Conservation (phyloP, 2,113 vertebrate genomes). For the Cricetomys ansorgei region DNA sequence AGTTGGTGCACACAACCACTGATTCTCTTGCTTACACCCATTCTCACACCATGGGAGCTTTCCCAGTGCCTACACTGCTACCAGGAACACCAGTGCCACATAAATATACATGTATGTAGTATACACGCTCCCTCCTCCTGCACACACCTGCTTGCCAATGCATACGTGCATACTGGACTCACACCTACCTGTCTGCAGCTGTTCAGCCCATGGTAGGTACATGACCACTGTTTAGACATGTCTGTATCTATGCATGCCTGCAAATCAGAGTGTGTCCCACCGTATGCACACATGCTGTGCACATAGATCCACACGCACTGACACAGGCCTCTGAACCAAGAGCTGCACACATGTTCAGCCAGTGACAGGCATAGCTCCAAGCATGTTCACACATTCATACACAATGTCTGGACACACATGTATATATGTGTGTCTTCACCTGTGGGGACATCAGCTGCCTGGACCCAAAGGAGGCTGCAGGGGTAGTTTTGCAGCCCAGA, state of each 20-base stretch:
- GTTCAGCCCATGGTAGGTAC: not conserved
- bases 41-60: not conserved
- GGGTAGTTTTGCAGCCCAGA: not conserved
- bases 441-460: not conserved
- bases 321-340: not conserved
- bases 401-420: not conserved
- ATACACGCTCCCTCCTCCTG: fast-evolving
- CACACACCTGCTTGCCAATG: not conserved
- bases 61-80: not conserved
- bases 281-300: not conserved
- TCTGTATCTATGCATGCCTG: not conserved
- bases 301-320: not conserved
- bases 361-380: not conserved
- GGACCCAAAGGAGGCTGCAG: fast-evolving
- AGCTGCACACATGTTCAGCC: not conserved
- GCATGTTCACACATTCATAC: not conserved
- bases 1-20: not conserved
- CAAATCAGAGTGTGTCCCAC: not conserved
- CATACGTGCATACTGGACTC: fast-evolving
- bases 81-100: not conserved
- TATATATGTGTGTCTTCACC: fast-evolving
- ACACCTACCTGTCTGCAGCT: not conserved
- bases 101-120: too few species aligned
- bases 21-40: not conserved
- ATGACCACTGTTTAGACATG: too few species aligned